phyloP scores from a whole-genome alignment of 2,113 vertebrate species.

The Microcebus griseorufus region DNA sequence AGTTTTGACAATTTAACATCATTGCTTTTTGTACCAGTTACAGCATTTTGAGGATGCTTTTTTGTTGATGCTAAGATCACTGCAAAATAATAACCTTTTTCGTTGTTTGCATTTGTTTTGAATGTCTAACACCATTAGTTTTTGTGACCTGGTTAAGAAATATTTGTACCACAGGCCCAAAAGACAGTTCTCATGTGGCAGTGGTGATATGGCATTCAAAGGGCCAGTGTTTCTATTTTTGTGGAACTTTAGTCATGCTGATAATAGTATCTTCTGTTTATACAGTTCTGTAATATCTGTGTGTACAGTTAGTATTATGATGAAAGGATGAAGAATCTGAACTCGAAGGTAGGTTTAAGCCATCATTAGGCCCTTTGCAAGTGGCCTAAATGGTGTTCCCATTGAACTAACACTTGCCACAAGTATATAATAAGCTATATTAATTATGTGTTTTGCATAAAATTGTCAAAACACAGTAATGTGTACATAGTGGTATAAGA shows the following conservation, averaged over 20 bases:
- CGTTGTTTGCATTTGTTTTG: not conserved
- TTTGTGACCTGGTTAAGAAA: constrained; percentile 69
- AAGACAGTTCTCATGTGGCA: constrained; percentile 63
- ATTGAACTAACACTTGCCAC: constrained; percentile 67
- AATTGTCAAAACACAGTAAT: constrained; percentile 85
- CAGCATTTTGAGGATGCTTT: constrained; percentile 1
- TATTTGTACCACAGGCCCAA: constrained; percentile 74
- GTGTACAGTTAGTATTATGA: constrained; percentile 80
- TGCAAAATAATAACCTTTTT: not conserved
- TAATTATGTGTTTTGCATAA: constrained; percentile 82
- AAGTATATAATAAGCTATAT: constrained; percentile 73
- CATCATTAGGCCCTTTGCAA: constrained; percentile 65
- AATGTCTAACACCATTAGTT: constrained; percentile 73
- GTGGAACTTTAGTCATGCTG: constrained; percentile 78
- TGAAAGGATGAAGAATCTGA: constrained; percentile 73
- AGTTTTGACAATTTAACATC: constrained; percentile 71
- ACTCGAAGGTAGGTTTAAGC: constrained; percentile 82
- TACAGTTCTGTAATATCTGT: constrained; percentile 81
- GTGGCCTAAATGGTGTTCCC: constrained; percentile 76
- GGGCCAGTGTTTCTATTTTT: constrained; percentile 80
- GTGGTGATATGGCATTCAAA: constrained; percentile 76
- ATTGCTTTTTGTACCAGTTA: constrained; percentile 67
- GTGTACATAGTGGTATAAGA: constrained; percentile 83
- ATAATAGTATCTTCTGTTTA: constrained; percentile 78
- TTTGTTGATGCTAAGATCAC: constrained; percentile 41